Evolutionary conservation across 2,888 invertebrate genomes (phyloP).

Genomic region (Megastigmus dorsalis): DNA sequence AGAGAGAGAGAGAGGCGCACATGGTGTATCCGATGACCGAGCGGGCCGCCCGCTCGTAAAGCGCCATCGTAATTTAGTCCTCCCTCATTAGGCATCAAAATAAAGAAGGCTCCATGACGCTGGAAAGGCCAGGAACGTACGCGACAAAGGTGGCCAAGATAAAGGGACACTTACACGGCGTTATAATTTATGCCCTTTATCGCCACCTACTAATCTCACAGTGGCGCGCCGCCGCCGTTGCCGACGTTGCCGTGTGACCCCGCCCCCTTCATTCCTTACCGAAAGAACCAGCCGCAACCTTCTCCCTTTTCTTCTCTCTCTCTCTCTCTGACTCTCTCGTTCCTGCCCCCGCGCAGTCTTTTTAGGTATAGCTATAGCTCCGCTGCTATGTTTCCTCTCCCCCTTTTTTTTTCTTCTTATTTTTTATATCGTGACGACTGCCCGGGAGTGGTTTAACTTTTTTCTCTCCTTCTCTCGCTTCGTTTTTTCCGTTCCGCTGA

Average conservation of each 20-base stretch:
- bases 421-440: no score
- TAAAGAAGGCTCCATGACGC: slow-evolving; percentile 25
- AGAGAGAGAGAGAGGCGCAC: background rate
- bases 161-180: slow-evolving; percentile 39
- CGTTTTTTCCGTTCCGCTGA: no score
- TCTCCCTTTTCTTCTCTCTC: background rate
- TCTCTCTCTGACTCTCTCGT: background rate
- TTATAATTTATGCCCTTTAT: slow-evolving; percentile 53
- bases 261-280: background rate
- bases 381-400: no score
- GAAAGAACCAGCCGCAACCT: background rate
- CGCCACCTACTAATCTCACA: slow-evolving; percentile 46
- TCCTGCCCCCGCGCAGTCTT: no score
- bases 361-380: no score
- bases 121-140: background rate
- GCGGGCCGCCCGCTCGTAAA: background rate
- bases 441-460: no score
- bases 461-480: no score
- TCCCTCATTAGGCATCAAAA: slow-evolving; percentile 48
- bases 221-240: background rate
- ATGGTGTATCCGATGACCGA: slow-evolving; percentile 3
- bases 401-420: no score
- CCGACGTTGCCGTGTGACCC: no score
- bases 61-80: slow-evolving; percentile 33
- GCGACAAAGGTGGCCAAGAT: slow-evolving; percentile 29